phyloP scores from a whole-genome alignment of 2,113 vertebrate genomes.

The Picathartes gymnocephalus region DNA sequence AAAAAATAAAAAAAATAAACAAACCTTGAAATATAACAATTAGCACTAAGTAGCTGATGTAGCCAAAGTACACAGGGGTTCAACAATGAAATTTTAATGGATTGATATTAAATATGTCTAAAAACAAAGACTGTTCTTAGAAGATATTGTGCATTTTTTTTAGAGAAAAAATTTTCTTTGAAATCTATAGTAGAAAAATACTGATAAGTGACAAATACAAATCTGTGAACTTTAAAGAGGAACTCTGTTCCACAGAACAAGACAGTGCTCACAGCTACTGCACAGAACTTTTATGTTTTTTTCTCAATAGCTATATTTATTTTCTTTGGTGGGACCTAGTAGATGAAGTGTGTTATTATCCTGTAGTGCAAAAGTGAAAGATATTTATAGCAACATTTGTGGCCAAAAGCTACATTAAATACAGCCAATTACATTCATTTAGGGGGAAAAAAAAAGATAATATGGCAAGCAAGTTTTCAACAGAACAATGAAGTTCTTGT shows the following conservation, averaged over 20 bases:
- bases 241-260: not conserved
- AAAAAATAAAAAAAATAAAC: slow-evolving; percentile 1
- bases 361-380: not conserved
- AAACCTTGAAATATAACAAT: not conserved
- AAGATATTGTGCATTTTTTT: not conserved
- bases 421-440: not conserved
- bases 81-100: slow-evolving; percentile 21
- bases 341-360: not conserved
- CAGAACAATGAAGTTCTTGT: not conserved
- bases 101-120: not conserved
- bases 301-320: not conserved
- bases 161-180: not conserved
- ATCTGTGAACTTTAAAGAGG: not conserved
- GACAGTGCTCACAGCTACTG: not conserved
- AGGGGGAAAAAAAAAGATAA: not conserved
- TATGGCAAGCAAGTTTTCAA: not conserved
- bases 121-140: not conserved
- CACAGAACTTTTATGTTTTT: not conserved
- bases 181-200: not conserved
- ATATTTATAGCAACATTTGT: not conserved
- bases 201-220: not conserved
- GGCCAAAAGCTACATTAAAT: slow-evolving; percentile 5
- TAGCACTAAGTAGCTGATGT: slow-evolving; percentile 19
- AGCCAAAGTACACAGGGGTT: not conserved
- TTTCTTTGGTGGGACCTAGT: not conserved